Percentiles rank a stretch among this genome's conserved stretches.
phyloP scores from a whole-genome alignment of 2,888 invertebrate species.

The Morinoia aosen region DNA sequence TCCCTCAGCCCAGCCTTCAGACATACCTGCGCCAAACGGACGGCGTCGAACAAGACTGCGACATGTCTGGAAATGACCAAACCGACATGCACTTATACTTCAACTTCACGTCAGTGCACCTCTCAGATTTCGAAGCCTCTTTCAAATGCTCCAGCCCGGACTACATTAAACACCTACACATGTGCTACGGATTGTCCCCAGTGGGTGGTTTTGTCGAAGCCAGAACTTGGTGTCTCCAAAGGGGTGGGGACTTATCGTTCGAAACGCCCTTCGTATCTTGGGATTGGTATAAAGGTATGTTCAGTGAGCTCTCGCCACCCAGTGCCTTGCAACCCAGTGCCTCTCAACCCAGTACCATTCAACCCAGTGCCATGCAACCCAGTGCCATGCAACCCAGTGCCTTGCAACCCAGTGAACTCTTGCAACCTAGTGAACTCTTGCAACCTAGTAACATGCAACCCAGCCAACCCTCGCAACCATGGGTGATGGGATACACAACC shows the following conservation, averaged over 20 bases:
- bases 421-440: background rate
- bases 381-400: too few species aligned
- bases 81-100: background rate
- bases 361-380: too few species aligned
- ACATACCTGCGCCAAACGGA: background rate
- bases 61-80: background rate
- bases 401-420: background rate
- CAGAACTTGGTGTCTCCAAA: background rate
- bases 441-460: too few species aligned
- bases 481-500: background rate
- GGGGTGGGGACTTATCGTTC: background rate
- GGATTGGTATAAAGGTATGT: background rate
- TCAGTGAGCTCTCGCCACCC: background rate
- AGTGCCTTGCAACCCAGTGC: too few species aligned
- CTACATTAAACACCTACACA: background rate
- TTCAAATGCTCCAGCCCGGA: background rate
- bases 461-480: background rate
- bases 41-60: background rate
- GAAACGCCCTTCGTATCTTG: background rate
- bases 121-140: background rate
- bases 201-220: background rate
- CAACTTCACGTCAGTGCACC: background rate
- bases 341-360: too few species aligned
- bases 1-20: background rate
- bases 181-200: background rate